phyloP scores from a whole-genome alignment of 30 jellyfish, hydroid and myxozoan species.

The Aurelia sp. region DNA sequence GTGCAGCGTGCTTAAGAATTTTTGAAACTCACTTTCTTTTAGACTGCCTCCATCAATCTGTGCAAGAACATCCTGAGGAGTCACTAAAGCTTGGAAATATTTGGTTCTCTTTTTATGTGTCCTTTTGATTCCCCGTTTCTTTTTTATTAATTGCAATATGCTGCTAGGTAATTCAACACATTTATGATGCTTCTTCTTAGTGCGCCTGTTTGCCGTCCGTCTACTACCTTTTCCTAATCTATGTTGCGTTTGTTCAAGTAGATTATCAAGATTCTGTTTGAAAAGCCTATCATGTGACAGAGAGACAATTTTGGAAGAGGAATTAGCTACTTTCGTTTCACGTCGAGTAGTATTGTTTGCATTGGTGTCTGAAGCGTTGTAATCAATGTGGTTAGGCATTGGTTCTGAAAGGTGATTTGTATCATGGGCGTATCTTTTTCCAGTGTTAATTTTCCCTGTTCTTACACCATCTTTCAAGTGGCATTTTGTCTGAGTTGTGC shows the following conservation, averaged over 20 bases:
- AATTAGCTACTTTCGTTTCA: too few relatives aligned
- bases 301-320: not conserved
- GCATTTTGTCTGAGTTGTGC: constrained; percentile 43
- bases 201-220: not conserved
- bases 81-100: not conserved
- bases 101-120: not conserved
- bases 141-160: not conserved
- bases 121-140: not conserved
- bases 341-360: not conserved
- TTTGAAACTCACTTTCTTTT: too few relatives aligned
- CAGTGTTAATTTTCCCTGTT: constrained; percentile 72
- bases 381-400: too few relatives aligned
- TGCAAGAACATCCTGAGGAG: too few relatives aligned
- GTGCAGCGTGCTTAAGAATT: too few relatives aligned
- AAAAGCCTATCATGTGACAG: constrained; percentile 40
- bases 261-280: not conserved
- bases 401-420: constrained; percentile 6
- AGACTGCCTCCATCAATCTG: too few relatives aligned
- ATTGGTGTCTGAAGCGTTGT: constrained; percentile 10
- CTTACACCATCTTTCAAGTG: constrained; percentile 51
- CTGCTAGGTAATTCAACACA: not conserved
- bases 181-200: not conserved
- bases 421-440: constrained; percentile 43
- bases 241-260: not conserved
- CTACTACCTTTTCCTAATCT: not conserved